Evolutionary conservation across 2,888 invertebrate genomes (phyloP), one percentile per base, ranked within the genome.

Genomic region (Nemotelus nigrinus): DNA sequence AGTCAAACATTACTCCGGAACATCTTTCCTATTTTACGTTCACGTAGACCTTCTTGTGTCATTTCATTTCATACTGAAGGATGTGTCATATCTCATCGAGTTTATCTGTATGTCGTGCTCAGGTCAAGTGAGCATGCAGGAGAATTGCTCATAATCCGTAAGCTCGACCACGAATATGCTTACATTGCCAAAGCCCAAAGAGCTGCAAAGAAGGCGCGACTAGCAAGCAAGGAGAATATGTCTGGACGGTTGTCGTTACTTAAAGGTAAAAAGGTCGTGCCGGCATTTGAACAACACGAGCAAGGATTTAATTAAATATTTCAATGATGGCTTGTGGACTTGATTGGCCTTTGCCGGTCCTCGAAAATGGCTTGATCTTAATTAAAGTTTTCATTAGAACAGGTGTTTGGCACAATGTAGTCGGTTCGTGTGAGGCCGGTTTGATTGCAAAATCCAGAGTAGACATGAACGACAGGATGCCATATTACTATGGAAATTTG

Each of bases 271-370:
- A 63, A 39, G 60, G 47, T 58, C 50, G 58, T 10, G 47, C 72
- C 47, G 72, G 25, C 72, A 74, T 74, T 74, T 47, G 74, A 60
- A 74, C 74, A 74, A 50, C 50, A 74, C 41, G 63, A 48, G 63
- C 60, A 74, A 74, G 74, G 57, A 48, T 74, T 74, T 74, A 74
- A 74, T 74, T 74, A 74, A 74, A 74, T 74, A 74, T 74, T 74
- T 74, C 74, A 60, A 74, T 60, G 74, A 74, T 74, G 74, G 74
- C 74, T 74, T 60, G 60, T 74, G 74, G 50, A 74, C 48, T 63
- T 74, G 60, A 74, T 74, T 74, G 74, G 74, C 63, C 74, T 74
- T 74, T 74, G 8, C 45, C 48, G 47, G 60, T 41, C 39, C 48
- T n/a, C 74, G 47, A 6, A 74, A 60, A 53, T 70, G n/a, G 70